phyloP scores from a whole-genome alignment of 2,888 invertebrate species.

The Invenusta paracnida region DNA sequence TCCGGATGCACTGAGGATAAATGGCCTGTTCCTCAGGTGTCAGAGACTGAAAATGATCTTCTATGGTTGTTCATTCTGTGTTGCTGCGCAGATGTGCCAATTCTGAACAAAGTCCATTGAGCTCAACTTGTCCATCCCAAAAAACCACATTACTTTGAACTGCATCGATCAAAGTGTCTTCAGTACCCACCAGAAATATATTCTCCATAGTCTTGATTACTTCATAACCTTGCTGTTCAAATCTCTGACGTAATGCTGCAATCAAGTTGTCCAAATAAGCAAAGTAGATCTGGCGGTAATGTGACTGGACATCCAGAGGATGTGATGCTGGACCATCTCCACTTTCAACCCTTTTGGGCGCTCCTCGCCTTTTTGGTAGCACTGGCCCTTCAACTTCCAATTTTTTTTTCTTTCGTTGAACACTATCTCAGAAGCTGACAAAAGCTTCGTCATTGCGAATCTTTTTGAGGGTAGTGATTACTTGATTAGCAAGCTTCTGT shows the following conservation, averaged over 20 bases:
- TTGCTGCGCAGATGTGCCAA: not conserved
- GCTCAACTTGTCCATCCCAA: not conserved
- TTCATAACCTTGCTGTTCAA: not conserved
- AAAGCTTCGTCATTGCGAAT: not conserved
- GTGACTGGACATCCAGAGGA: not conserved
- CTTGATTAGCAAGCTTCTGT: not conserved
- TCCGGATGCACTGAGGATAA: not conserved
- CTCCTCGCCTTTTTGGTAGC: not conserved
- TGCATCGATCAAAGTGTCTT: not conserved
- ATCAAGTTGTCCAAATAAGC: not conserved
- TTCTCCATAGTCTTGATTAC: not conserved
- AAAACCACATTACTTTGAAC: not conserved
- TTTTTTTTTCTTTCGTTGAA: not conserved
- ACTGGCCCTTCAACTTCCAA: not conserved
- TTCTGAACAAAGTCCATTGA: not conserved
- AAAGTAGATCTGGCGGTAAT: not conserved
- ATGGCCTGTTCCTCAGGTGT: not conserved
- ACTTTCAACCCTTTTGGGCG: not conserved
- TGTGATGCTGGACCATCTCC: not conserved
- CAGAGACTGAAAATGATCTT: not conserved
- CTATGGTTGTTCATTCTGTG: not conserved
- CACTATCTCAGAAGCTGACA: not conserved
- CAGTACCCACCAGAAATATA: not conserved
- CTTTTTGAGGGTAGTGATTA: not conserved
- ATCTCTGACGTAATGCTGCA: not conserved